A percentile compares a stretch with the other conserved stretches of the same genome.
These are phyloP conservation scores for Napeogenes inachia DNA, from an alignment of 2,888 invertebrate genomes.

Conservation along the genomic window DNA sequence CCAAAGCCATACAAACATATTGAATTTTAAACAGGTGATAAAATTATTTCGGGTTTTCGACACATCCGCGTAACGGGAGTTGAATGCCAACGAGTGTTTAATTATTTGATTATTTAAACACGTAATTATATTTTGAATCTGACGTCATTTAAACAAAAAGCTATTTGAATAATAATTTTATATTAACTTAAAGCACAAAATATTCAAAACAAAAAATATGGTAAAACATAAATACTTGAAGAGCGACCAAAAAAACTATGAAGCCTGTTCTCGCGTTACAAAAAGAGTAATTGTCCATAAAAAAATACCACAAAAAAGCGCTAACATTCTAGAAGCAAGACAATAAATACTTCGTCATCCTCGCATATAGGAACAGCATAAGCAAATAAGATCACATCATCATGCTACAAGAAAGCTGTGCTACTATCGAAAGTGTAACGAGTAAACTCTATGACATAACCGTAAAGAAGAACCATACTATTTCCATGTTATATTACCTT, in stretches of 20 bases:
- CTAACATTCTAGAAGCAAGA: too few relatives aligned
- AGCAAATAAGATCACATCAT: conserved; percentile 6
- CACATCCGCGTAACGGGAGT: conserved; percentile 38
- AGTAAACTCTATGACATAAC: conserved; percentile 27
- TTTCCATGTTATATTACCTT: conserved; percentile 13
- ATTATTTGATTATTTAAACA: conserved; percentile 31
- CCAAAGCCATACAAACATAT: conserved; percentile 16
- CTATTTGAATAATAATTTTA: too few relatives aligned
- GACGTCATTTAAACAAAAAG: conserved; percentile 18
- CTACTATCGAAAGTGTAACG: conserved; percentile 22
- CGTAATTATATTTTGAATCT: conserved; percentile 27
- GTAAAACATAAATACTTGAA: too few relatives aligned
- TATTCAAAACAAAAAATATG: too few relatives aligned
- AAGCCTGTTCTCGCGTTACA: too few relatives aligned
- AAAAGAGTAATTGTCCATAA: too few relatives aligned
- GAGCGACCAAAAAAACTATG: too few relatives aligned
- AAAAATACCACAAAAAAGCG: too few relatives aligned
- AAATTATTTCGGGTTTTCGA: conserved; percentile 11
- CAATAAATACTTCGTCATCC: not conserved
- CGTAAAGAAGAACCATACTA: conserved; percentile 29
- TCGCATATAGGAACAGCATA: not conserved
- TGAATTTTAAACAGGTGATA: conserved; percentile 13
- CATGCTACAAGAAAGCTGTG: conserved; percentile 25
- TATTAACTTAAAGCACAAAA: too few relatives aligned
- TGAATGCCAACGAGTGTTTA: conserved; percentile 28